A percentile compares a stretch with the other conserved stretches of the same genome.
Conservation (phyloP, 2,113 vertebrate genomes). For the Gymnocephalus cernua region DNA sequence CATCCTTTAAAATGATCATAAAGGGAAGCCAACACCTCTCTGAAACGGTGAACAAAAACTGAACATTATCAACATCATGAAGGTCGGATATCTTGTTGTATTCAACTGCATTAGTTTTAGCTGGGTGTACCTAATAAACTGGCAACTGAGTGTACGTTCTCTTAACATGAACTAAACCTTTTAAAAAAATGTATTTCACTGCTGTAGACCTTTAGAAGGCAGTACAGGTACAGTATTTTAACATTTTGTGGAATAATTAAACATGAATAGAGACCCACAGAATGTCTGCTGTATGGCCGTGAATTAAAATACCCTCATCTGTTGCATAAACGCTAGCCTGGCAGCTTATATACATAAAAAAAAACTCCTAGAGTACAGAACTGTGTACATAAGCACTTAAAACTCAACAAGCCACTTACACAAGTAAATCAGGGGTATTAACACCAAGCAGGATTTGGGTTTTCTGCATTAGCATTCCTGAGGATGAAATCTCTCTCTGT, state of each 20-base stretch:
- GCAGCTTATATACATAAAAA: background rate
- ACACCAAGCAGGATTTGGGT: slow-evolving; percentile 36
- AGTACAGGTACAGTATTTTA: no score
- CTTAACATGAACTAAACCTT: background rate
- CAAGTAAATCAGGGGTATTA: slow-evolving; percentile 39
- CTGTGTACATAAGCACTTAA: slow-evolving; percentile 11
- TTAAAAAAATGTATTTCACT: background rate
- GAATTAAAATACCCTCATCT: background rate
- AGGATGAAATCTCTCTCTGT: slow-evolving; percentile 16
- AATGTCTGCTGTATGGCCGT: background rate
- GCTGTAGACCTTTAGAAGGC: no score
- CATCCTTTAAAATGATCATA: background rate
- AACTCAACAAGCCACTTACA: slow-evolving; percentile 35
- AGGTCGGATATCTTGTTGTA: background rate
- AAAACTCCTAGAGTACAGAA: background rate
- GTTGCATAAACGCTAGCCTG: no score
- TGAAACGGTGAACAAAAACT: background rate
- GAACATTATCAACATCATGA: background rate
- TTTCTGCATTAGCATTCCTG: slow-evolving; percentile 58
- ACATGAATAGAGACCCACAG: background rate
- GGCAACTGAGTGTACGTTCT: background rate
- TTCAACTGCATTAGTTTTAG: background rate
- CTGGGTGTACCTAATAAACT: background rate
- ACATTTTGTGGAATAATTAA: no score
- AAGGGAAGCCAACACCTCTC: background rate